Evolutionary conservation across 2,888 invertebrate species (phyloP), one percentile per base, ranked within the genome.

Genomic region (Pseudanteris insignis): DNA sequence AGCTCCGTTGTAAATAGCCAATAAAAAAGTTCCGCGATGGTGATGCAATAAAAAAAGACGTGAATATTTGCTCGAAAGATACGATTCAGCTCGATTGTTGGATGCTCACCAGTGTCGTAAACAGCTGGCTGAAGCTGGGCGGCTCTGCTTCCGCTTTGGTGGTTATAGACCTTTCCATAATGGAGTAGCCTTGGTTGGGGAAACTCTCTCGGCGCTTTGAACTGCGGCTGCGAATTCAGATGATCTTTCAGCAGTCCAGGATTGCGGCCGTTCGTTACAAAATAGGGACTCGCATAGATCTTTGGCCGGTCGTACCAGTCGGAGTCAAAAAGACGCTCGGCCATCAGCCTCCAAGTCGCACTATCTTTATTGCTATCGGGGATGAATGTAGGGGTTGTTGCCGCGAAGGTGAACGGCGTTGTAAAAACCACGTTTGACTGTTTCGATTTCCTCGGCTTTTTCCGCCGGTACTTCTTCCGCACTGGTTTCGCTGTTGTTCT

Each of bases 161-260:
- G 63, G 12, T 47, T 57, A 34, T 63, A 55, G 40, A 63, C 53
- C 47, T 63, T 55, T 25, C 60, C 63, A 48, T 60, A 60, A 47
- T 63, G 63, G 44, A 60, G 55, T 21, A 57, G 51, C 24, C 51
- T 46, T 5, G 63, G 55, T 25, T 57, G 63, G 7, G 55, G 12
- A 13, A 53, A 60, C 11, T 54, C 50, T 5, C 50, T 50, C 7
- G 53, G 53, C 11, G 32, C 36, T 30, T 55, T 38, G 14, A 55
- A 11, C 43, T 46, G 41, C 18, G 37, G 38, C 18, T 46, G 41
- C 11, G 48, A 33, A 46, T 59, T 59, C 28, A 38, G 30, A 50
- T 37, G 40, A 12, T 60, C 60, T 38, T 44, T 47, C 29, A 41
- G 63, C 18, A 15, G 24, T 5, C 12, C 26, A 15, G 40, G 11